These are phyloP conservation scores for Reticulitermes speratus DNA, from an alignment of 1,140 invertebrate genomes.

Conservation along the genomic window DNA sequence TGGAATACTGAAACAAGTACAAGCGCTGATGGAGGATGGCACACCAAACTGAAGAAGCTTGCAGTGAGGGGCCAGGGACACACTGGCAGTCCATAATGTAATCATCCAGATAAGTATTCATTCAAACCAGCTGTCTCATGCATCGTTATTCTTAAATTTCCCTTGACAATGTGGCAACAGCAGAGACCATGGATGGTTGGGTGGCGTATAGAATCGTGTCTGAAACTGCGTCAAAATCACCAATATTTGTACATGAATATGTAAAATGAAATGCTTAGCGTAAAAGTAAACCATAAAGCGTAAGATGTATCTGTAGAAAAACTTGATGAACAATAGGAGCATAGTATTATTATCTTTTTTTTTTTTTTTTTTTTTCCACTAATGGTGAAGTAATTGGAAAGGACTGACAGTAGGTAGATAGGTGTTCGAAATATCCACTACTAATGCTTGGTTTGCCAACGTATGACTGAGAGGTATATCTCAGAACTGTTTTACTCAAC, in stretches of 20 bases:
- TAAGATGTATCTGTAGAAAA: neutral
- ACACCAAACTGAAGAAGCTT: slow-evolving; percentile 6
- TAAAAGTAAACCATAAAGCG: neutral
- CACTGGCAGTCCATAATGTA: neutral
- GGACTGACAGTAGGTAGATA: neutral
- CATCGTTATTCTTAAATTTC: neutral
- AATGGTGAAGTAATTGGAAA: neutral
- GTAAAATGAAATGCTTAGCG: slow-evolving; percentile 8
- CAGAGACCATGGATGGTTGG: neutral
- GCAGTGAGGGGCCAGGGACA: neutral
- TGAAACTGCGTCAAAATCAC: neutral
- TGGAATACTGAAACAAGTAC: slow-evolving; percentile 9
- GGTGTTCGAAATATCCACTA: neutral
- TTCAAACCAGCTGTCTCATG: slow-evolving; percentile 14
- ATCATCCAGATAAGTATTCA: slow-evolving; percentile 11
- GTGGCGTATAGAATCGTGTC: neutral
- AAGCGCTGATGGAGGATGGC: neutral
- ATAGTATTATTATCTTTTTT: neutral
- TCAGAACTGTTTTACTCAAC: neutral
- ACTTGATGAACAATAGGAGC: neutral
- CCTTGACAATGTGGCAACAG: neutral
- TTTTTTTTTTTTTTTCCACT: neutral
- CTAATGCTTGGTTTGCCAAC: neutral
- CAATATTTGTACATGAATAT: slow-evolving; percentile 9
- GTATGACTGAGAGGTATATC: neutral